phyloP scores from a whole-genome alignment of 2,113 vertebrate species.

The Anolis carolinensis region DNA sequence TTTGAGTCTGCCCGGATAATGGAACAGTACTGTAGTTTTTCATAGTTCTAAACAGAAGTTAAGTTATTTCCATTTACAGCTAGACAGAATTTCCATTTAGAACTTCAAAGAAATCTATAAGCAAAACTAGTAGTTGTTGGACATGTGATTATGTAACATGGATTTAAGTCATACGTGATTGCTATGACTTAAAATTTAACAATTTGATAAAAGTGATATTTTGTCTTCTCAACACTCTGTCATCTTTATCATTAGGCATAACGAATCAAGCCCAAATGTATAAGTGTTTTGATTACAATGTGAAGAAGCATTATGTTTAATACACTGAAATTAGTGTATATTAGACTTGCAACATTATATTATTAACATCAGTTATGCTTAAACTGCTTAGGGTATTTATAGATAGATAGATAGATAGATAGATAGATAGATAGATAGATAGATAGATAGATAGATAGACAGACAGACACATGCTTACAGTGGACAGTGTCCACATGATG shows the following conservation, averaged over 20 bases:
- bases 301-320: neutral
- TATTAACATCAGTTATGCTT: neutral
- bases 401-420: neutral
- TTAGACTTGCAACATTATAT: neutral
- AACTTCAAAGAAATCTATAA: neutral
- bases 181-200: neutral
- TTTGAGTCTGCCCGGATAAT: too few relatives aligned
- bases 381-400: neutral
- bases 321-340: neutral
- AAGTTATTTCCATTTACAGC: neutral
- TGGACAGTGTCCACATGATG: slow-evolving; percentile 41
- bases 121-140: neutral
- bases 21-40: too few relatives aligned
- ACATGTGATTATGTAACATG: neutral
- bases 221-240: neutral
- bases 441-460: too few relatives aligned
- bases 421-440: too few relatives aligned
- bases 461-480: slow-evolving; percentile 6
- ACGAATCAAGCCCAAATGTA: neutral
- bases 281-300: neutral
- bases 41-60: neutral
- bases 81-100: neutral
- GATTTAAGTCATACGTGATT: neutral
- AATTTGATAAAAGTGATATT: neutral
- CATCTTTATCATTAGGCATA: neutral